Percentiles rank a stretch among this genome's conserved stretches.
Evolutionary conservation across 2,797 vertebrate species (phyloP).

Genomic region (Heterohyrax brucei): DNA sequence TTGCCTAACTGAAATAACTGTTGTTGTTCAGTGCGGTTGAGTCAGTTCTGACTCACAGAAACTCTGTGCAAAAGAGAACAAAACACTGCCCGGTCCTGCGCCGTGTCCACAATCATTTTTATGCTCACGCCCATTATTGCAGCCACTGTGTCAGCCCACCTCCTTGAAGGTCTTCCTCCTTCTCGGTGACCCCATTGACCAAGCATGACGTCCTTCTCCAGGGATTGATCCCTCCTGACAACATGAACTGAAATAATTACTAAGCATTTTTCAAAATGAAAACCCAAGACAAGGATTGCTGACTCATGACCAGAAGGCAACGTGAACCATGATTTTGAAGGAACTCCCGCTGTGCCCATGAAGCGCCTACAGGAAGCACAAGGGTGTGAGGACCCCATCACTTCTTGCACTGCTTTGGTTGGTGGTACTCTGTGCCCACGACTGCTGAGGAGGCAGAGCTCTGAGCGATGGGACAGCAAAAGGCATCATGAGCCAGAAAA

Average conservation of each 20-base stretch:
- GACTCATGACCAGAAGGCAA: background rate
- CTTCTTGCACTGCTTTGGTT: background rate
- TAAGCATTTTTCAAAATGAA: background rate
- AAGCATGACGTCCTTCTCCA: no score
- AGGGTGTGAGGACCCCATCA: background rate
- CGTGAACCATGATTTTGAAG: background rate
- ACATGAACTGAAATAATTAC: background rate
- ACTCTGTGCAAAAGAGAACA: no score
- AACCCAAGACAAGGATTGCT: background rate
- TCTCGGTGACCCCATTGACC: no score
- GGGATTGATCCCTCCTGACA: no score
- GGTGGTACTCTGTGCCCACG: background rate
- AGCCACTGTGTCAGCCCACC: no score
- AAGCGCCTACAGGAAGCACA: background rate
- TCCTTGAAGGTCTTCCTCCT: no score
- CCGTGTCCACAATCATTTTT: no score
- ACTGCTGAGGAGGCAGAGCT: background rate
- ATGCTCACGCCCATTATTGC: no score
- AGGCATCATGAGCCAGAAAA: background rate
- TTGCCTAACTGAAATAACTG: background rate
- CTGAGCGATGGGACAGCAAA: background rate
- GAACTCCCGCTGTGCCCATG: accelerated
- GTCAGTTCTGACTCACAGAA: no score
- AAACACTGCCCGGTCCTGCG: no score
- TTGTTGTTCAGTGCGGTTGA: no score